Evolutionary conservation across 2,888 invertebrate species (phyloP), one percentile per base, ranked within the genome.

Genomic region (Choreutis nemorana): DNA sequence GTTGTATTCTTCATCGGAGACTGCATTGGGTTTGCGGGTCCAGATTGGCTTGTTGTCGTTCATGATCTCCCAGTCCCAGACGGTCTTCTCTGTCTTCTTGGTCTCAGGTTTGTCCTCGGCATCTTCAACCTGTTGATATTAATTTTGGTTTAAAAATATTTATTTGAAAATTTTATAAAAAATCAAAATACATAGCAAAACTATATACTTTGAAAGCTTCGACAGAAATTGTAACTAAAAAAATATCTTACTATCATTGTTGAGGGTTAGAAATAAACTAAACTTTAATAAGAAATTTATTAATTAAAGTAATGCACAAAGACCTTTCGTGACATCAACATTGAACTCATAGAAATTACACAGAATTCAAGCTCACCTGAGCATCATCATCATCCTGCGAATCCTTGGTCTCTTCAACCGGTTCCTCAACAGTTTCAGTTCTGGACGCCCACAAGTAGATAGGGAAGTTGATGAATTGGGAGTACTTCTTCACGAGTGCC

Each of bases 401-500:
- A 29, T 40, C 42, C 18, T 78, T 82, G 21, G 82, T 82, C 27
- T 85, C 84, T 27, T 81, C 81, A n/a, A n/a, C n/a, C 11, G 63
- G 70, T 25, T 89, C 89, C 51, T 90, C 90, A 15, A 90, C 88
- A 36, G 87, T 87, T 47, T 90, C 84, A 18, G 87, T 87, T 78
- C 77, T 81, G 48, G 83, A 82, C 32, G 90, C 86, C 97, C 97
- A 99, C 64, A 99, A 73, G 71, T 90, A 90, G 63, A 99, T 99
- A 36, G 95, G 94, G 85, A 99, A 99, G 75, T 97, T 99, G 65
- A 99, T 99, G 78, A 99, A 99, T 81, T 99, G 98, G 3, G 97
- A 97, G 79, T 99, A 99, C 72, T 98, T 99, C 77, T 91, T 91
- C 37, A 99, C 91, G 35, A 99, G 83, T 48, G 88, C 87, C 50